Percentiles rank a stretch among this genome's conserved stretches.
These are phyloP conservation scores for Colinus virginianus DNA, from an alignment of 2,113 vertebrate species.

Conservation along the genomic window DNA sequence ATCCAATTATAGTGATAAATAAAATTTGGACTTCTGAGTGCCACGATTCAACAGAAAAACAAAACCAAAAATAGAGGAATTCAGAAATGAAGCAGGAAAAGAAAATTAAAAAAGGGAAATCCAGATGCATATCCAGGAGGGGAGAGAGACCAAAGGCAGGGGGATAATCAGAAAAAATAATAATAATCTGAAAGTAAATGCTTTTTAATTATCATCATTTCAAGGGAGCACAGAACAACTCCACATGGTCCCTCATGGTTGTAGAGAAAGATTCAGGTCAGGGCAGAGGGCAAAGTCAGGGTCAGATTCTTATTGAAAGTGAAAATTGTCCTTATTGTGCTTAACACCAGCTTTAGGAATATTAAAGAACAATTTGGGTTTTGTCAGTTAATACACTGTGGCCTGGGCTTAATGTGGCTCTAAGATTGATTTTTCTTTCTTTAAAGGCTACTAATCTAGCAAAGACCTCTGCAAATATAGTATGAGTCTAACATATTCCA, in stretches of 20 bases:
- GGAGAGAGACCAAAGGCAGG: neutral
- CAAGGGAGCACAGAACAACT: slow-evolving; percentile 50
- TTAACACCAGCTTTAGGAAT: slow-evolving; percentile 79
- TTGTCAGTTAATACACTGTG: slow-evolving; percentile 74
- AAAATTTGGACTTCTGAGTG: neutral
- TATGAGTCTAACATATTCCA: neutral
- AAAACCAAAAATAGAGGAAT: neutral
- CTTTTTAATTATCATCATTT: slow-evolving; percentile 69
- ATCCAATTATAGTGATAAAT: neutral
- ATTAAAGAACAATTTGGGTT: slow-evolving; percentile 76
- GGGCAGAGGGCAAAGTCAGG: slow-evolving; percentile 73
- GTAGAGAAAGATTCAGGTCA: slow-evolving; percentile 70
- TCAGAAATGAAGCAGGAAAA: neutral
- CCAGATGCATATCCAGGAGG: neutral
- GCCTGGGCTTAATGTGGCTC: slow-evolving; percentile 68
- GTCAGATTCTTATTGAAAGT: slow-evolving; percentile 77
- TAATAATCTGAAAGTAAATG: slow-evolving; percentile 57
- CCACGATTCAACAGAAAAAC: neutral
- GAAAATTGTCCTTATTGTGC: slow-evolving; percentile 76
- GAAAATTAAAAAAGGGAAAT: neutral
- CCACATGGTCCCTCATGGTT: slow-evolving; percentile 68
- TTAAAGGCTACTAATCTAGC: slow-evolving; percentile 42
- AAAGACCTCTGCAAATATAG: slow-evolving; percentile 47
- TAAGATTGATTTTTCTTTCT: slow-evolving; percentile 42
- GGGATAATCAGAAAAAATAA: slow-evolving; percentile 34